These are phyloP conservation scores for Cryptoprocta ferox DNA, from an alignment of 2,797 vertebrate genomes.

Conservation along the genomic window DNA sequence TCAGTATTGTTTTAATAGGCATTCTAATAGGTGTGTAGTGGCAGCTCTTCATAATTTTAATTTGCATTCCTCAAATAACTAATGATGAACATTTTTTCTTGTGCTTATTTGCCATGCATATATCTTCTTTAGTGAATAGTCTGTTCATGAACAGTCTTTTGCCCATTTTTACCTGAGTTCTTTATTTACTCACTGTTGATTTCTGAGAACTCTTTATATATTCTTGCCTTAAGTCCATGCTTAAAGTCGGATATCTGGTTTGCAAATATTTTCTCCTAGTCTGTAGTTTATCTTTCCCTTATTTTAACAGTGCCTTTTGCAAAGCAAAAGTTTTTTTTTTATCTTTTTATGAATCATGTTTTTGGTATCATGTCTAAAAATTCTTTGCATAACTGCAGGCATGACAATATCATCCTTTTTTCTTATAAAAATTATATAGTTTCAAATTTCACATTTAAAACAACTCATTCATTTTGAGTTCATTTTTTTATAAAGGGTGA, in stretches of 20 bases:
- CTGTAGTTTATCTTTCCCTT: background rate
- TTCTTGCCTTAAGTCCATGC: constrained; percentile 9
- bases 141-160: constrained; percentile 10
- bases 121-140: background rate
- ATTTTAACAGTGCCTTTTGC: constrained; percentile 2
- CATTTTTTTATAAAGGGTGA: constrained; percentile 37
- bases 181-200: constrained; percentile 31
- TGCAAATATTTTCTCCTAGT: constrained; percentile 26
- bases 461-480: constrained; percentile 32
- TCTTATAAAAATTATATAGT: background rate
- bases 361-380: constrained; percentile 30
- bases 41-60: constrained; percentile 20
- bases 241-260: background rate
- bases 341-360: background rate
- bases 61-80: constrained; percentile 28
- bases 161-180: background rate
- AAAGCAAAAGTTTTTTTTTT: constrained; percentile 5
- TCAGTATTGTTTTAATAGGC: constrained; percentile 23
- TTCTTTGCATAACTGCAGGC: background rate
- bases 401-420: background rate
- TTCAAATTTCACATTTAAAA: constrained; percentile 29
- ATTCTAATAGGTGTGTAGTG: background rate
- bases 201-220: background rate
- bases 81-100: constrained; percentile 37
- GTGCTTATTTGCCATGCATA: background rate